Conservation (phyloP, 2,888 invertebrate species). For the Rhodophaea formosa region DNA sequence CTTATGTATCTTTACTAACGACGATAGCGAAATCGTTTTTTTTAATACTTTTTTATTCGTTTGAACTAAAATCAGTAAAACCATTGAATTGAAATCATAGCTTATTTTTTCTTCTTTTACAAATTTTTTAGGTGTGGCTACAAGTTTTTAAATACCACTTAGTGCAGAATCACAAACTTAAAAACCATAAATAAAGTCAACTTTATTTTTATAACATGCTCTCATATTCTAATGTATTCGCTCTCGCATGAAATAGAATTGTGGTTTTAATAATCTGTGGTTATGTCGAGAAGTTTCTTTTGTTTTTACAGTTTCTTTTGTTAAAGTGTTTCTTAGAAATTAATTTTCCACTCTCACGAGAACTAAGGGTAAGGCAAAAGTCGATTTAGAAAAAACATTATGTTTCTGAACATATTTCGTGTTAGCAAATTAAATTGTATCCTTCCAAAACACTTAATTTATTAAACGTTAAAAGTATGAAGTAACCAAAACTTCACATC, state of each 20-base stretch:
- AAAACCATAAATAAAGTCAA: not conserved
- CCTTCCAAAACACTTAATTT: too few relatives aligned
- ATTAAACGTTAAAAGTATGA: too few relatives aligned
- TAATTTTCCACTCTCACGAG: not conserved
- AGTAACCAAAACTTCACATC: too few relatives aligned
- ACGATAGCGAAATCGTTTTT: too few relatives aligned
- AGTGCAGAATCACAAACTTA: not conserved
- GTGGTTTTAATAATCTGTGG: slow-evolving; percentile 8
- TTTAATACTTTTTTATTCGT: too few relatives aligned
- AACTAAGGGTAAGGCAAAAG: not conserved
- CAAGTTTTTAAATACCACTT: slow-evolving; percentile 6
- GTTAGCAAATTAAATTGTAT: too few relatives aligned
- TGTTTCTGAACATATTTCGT: too few relatives aligned
- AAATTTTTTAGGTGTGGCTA: not conserved
- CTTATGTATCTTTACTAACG: too few relatives aligned
- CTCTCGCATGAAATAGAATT: not conserved
- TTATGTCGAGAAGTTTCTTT: not conserved
- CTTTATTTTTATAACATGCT: slow-evolving; percentile 11
- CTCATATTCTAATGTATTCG: slow-evolving; percentile 10
- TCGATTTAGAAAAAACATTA: not conserved
- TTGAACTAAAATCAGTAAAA: too few relatives aligned
- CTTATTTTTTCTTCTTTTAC: too few relatives aligned
- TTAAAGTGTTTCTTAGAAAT: not conserved
- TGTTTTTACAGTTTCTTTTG: not conserved
- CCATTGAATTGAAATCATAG: too few relatives aligned